Base-by-base conservation (phyloP, 1,140 invertebrate species). In the Teleopsis dalmanni region DNA sequence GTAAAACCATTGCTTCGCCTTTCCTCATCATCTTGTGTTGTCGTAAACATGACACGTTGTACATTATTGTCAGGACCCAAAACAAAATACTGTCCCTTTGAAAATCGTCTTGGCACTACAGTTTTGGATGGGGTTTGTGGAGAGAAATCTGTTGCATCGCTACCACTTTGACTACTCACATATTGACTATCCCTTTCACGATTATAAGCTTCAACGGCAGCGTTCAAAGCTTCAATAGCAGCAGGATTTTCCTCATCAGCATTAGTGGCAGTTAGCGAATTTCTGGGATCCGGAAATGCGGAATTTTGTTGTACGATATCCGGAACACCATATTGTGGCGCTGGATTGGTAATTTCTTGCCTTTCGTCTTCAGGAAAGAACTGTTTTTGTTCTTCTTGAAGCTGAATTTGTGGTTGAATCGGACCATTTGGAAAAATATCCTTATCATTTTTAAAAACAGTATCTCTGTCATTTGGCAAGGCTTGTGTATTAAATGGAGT, bases 51-150 rank as follows among this genome's bases (percentile, higher is more conserved):
- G 13, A 71, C 61, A 13, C 57, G 53, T 41, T 71, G 68, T 1
- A 71, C 42, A 4, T 54, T 59, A 13, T 65, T 68, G 27, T 70
- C 60, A 13, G 55, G 44, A 0, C 57, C 53, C 4, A 71, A 38
- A 2, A 71, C 53, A 37, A 60, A 71, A 29, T 71, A 71, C 19
- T 62, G 59, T 3, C 68, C 68, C 31, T n/a, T n/a, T n/a, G n/a
- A n/a, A n/a, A n/a, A n/a, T n/a, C 40, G n/a, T 40, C 40, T 4
- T 51, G 16, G 45, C 8, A 44, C 21, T 43, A 48, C 1, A 42
- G 1, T 19, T 47, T 26, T 4, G 34, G 29, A 10, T 44, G 36
- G 6, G 27, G 37, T 27, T 10, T 3, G n/a, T 36, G 0, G 51
- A 14, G n/a, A n/a, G n/a, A n/a, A n/a, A n/a, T n/a, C n/a, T n/a